Evolutionary conservation across 2,797 vertebrate genomes (phyloP), one percentile per base, ranked within the genome.

Genomic region (Sebastes kiyomatsui): DNA sequence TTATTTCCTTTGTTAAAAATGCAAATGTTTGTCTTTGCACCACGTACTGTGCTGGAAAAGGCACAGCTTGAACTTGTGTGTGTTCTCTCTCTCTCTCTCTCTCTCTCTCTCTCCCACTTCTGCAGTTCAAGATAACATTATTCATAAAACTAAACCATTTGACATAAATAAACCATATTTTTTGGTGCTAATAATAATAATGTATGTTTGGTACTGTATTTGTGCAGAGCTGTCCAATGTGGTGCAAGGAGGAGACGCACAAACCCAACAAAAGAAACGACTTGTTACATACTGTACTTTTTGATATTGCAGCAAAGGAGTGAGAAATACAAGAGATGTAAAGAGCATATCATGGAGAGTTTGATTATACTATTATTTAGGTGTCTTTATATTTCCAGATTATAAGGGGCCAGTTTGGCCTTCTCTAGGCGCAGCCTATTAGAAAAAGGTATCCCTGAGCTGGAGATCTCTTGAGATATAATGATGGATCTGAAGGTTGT

Each of bases 1-100:
- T 49, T 64, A 52, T 68, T 77, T 46, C 77, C 71, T 81, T 89
- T 88, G 84, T 90, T 86, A 54, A 81, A 72, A 30, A 69, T 83
- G 66, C 72, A 87, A 70, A 77, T 67, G 70, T 77, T 77, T 72
- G 77, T 77, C 60, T 83, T 49, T 77, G 28, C 28, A 56, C 70
- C 54, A 71, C 38, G n/a, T 3, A 42, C 49, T 58, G 1, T 12
- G 68, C 52, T 69, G 55, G 23, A 71, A 72, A 75, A n/a, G 33
- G 23, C 42, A 67, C 33, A 25, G 12, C 74, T 67, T 49, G 14
- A 73, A 67, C 75, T 33, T 69, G 64, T 75, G 55, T 73, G 35
- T 67, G 18, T 20, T 38, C 16, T 62, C 27, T 42, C 11, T 38
- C 20, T 62, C 27, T 42, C 10, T 38, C 20, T 33, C 33, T 38